phyloP scores from a whole-genome alignment of 1,140 invertebrate genomes.

The Nomia melanderi region DNA sequence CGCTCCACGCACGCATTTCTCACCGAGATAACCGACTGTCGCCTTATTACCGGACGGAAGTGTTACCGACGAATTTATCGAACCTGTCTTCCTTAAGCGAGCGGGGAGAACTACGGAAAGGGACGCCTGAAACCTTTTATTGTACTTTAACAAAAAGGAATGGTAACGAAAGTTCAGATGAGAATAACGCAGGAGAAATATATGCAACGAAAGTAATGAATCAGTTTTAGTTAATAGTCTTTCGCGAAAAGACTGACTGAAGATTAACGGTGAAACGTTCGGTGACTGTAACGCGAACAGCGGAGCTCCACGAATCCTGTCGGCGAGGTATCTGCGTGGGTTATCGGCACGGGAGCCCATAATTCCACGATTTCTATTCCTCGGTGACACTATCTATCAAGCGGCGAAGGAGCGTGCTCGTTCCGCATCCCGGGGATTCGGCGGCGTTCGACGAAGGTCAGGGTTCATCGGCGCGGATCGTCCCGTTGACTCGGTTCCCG shows the following conservation, averaged over 20 bases:
- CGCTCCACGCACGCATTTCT: neutral
- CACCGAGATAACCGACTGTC: neutral
- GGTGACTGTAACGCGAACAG: neutral
- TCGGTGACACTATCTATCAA: constrained; percentile 46
- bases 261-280: neutral
- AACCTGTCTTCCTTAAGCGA: neutral
- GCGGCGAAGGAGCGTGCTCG: constrained; percentile 4
- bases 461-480: constrained; percentile 50
- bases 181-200: too few relatives aligned
- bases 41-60: neutral
- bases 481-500: constrained; percentile 22
- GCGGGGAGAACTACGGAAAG: too few relatives aligned
- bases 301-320: neutral
- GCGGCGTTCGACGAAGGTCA: constrained; percentile 45
- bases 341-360: constrained; percentile 10
- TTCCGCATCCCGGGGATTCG: constrained; percentile 49
- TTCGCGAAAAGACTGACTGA: too few relatives aligned
- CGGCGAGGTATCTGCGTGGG: neutral
- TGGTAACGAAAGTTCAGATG: too few relatives aligned
- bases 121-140: too few relatives aligned
- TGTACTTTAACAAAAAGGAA: too few relatives aligned
- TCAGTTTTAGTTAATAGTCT: too few relatives aligned
- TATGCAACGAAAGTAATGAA: too few relatives aligned
- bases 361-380: constrained; percentile 25
- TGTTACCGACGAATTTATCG: neutral